Evolutionary conservation across 2,888 invertebrate genomes (phyloP), one percentile per base, ranked within the genome.

Genomic region (Eustalomyia histrio): DNA sequence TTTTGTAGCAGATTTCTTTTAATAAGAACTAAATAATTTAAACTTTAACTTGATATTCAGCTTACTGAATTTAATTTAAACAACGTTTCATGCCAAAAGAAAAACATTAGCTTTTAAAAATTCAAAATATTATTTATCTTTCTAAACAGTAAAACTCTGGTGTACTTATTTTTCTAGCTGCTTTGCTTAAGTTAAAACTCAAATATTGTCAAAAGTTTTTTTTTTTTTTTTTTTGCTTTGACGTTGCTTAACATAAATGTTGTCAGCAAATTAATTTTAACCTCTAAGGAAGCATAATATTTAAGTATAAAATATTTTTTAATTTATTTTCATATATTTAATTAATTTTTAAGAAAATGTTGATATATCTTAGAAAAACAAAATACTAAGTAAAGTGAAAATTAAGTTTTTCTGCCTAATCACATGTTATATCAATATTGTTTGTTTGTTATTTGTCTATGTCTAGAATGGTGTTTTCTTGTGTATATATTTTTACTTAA

Each of bases 271-370:
- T 47, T 47, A n/a, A n/a, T 47, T 47, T 47, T 47, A 47, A 47
- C 14, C 43, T n/a, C 43, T 47, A 47, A 4, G 43, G n/a, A n/a
- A 39, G 6, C 3, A 47, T 47, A 47, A 47, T 47, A 47, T 47
- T 47, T 47, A n/a, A n/a, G 14, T n/a, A 47, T 4, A 14, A n/a
- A 29, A 29, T 7, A 29, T 29, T 29, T 29, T 29, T 1, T 7
- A n/a, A n/a, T 47, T n/a, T 0, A 14, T 47, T n/a, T 47, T 14
- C 6, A 6, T n/a, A 47, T n/a, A 47, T 47, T n/a, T 47, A 47
- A 47, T 47, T 47, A 47, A 47, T 47, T 47, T 47, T n/a, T n/a
- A 47, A 47, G 39, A 47, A 47, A 47, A 47, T 47, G n/a, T 47
- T n/a, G 43, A n/a, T 14, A 14, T 6, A 43, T 12, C 12, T 43